Evolutionary conservation across 2,888 invertebrate genomes (phyloP).

Genomic region (Trissolcus brochymenae): DNA sequence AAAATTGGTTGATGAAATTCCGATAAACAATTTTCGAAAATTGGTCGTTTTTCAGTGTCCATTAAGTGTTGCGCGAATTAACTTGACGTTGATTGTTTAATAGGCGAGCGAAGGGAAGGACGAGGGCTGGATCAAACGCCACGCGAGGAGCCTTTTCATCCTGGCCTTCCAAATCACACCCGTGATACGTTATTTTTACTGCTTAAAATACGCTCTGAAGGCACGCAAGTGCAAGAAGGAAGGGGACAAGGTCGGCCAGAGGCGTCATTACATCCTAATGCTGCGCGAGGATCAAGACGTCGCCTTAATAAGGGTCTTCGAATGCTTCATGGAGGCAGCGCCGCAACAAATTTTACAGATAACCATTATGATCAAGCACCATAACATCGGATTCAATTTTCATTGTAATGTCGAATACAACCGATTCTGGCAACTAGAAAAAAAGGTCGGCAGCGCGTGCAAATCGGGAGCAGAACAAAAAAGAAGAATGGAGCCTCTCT

Average conservation of each 20-base stretch:
- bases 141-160: conserved; percentile 57
- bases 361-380: conserved; percentile 81
- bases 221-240: conserved; percentile 81
- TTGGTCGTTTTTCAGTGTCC: conserved; percentile 5
- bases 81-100: conserved; percentile 32
- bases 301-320: conserved; percentile 85
- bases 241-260: conserved; percentile 80
- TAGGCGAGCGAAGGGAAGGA: conserved; percentile 58
- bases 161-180: conserved; percentile 85
- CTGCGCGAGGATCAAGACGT: conserved; percentile 88
- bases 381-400: conserved; percentile 77
- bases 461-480: conserved; percentile 1
- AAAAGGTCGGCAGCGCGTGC: conserved; percentile 37
- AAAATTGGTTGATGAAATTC: too few relatives aligned
- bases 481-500: neutral
- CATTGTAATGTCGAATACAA: conserved; percentile 72
- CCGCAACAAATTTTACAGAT: conserved; percentile 88
- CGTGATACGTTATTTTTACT: conserved; percentile 82
- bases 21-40: neutral
- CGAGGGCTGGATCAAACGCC: conserved; percentile 38
- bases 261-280: conserved; percentile 84
- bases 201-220: conserved; percentile 80
- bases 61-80: conserved; percentile 23
- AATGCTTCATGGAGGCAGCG: conserved; percentile 89
- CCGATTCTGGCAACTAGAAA: too few relatives aligned